Base-by-base conservation (phyloP, 2,797 vertebrate species). In the Siniperca undulata region DNA sequence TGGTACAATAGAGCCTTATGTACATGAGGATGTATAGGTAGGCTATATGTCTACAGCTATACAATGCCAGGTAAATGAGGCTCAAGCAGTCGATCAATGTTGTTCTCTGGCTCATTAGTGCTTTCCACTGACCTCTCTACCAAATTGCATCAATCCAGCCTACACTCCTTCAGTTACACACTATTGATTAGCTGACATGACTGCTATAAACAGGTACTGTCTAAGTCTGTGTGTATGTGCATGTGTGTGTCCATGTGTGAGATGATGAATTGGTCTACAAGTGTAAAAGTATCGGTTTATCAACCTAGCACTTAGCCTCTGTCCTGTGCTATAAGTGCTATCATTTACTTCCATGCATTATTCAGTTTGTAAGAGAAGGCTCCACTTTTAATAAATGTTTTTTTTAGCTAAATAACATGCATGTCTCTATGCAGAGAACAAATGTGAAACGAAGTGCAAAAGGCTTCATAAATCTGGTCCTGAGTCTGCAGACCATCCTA, bases 131-230 rank as follows among this genome's bases (percentile, higher is more conserved):
- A 78, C 50, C 36, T 66, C 34, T 78, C n/a, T 19, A 58, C 58
- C 46, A 65, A 68, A 82, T 80, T 0, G 1, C 52, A 82, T 87
- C 77, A 86, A 88, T 89, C 34, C 66, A 60, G 46, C 53, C 40
- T 16, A 72, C 68, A 73, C 55, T 80, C 56, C 80, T 75, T 82
- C 78, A 88, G 82, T 87, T 86, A 89, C 64, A 56, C 44, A 38
- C 24, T 72, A 92, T 91, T 77, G 87, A 91, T 87, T 71, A 82
- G 42, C 67, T 84, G 83, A 78, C 85, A 71, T 50, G 60, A 24
- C 73, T 30, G 61, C 75, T 64, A 53, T 50, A 73, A 77, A 79
- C 74, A 62, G 58, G 34, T n/a, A 44, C 42, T 36, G 46, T 62
- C 52, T 62, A 3, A 16, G 30, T 60, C 7, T 82, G 38, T 67